Conservation (phyloP, 37 sponge, comb jelly and placozoan genomes). For the Eunapius fragilis region DNA sequence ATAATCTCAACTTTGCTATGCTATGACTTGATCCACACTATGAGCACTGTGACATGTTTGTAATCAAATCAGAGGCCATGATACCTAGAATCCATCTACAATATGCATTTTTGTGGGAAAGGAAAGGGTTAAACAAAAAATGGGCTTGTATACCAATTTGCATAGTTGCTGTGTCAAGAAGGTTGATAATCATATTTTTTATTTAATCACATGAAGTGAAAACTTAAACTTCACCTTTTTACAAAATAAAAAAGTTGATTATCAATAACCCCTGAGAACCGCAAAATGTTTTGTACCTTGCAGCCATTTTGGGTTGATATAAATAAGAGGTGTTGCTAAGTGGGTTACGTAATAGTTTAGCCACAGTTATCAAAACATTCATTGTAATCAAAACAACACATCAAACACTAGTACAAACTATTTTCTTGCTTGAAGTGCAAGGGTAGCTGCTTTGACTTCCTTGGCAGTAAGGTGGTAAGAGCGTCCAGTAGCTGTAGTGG, state of each 20-base stretch:
- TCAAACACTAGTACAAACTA: background rate
- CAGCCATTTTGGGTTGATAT: background rate
- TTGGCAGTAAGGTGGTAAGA: conserved; percentile 1
- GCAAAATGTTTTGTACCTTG: background rate
- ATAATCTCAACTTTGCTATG: background rate
- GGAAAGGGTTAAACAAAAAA: background rate
- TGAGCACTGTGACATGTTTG: background rate
- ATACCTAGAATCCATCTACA: background rate
- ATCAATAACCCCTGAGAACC: background rate
- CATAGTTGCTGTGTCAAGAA: background rate
- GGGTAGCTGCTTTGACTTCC: background rate
- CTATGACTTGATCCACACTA: background rate
- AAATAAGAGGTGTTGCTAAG: background rate
- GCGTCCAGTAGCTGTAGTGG: conserved; percentile 31
- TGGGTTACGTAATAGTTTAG: background rate
- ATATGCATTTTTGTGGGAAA: background rate
- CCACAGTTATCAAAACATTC: background rate
- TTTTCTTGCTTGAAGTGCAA: background rate
- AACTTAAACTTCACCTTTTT: background rate
- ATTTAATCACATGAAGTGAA: background rate
- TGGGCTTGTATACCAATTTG: background rate
- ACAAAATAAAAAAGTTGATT: background rate
- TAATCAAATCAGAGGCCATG: background rate
- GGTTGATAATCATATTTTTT: background rate
- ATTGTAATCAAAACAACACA: background rate